Evolutionary conservation across 2,888 invertebrate species (phyloP).

Genomic region (Phalera bucephala): DNA sequence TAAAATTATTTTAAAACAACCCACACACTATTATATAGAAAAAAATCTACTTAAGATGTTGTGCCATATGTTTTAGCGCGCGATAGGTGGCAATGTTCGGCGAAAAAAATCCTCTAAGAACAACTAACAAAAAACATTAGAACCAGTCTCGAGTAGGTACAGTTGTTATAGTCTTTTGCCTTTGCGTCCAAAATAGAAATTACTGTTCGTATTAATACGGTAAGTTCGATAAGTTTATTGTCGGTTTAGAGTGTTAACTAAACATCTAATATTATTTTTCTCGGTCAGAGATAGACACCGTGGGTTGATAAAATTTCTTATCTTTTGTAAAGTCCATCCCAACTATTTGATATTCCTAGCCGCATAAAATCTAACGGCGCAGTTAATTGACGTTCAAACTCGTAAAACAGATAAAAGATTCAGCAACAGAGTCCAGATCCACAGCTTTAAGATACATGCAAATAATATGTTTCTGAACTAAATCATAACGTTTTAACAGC

Average conservation of each 20-base stretch:
- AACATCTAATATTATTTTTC: no score
- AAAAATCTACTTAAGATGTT: no score
- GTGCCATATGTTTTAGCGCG: neutral
- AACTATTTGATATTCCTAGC: neutral
- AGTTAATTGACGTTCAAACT: slow-evolving; percentile 10
- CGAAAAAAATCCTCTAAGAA: no score
- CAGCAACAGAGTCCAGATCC: slow-evolving; percentile 3
- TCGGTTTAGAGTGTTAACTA: no score
- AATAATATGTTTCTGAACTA: slow-evolving; percentile 9
- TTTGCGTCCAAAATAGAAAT: no score
- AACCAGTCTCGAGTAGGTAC: no score
- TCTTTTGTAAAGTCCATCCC: neutral
- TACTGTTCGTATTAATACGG: no score
- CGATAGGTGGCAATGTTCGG: neutral
- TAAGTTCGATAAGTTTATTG: no score
- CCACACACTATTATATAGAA: no score
- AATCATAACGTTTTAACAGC: slow-evolving; percentile 24
- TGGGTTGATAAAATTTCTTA: neutral
- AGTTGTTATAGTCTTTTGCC: no score
- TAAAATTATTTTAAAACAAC: no score
- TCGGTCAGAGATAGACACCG: neutral
- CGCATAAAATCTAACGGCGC: neutral
- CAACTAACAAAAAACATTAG: no score
- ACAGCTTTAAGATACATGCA: neutral
- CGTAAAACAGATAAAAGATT: slow-evolving; percentile 9